Conservation (phyloP, 2,113 vertebrate genomes). For the Channa argus region DNA sequence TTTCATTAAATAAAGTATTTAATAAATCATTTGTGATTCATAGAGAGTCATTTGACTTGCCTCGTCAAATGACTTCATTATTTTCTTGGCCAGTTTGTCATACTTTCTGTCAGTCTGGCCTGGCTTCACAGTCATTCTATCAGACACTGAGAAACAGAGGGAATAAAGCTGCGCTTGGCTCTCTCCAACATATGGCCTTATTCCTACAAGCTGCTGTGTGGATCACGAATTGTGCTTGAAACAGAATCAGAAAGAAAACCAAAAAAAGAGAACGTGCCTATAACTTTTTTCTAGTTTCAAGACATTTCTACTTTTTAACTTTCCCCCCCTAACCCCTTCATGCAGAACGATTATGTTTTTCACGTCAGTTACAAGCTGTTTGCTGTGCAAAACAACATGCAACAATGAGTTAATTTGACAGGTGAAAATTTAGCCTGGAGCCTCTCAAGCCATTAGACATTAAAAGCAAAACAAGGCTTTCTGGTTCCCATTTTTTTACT, state of each 20-base stretch:
- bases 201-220: not conserved
- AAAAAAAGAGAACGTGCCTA: not conserved
- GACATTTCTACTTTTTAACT: no score
- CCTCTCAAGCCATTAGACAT: conserved; percentile 20
- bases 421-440: conserved; percentile 2
- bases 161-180: not conserved
- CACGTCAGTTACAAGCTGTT: conserved; percentile 1
- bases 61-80: conserved; percentile 8
- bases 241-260: not conserved
- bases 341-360: not conserved
- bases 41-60: no score
- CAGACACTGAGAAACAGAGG: not conserved
- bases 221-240: not conserved
- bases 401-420: conserved; percentile 20
- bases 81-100: conserved; percentile 14
- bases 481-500: conserved; percentile 1
- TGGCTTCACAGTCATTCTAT: not conserved
- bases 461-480: conserved; percentile 14
- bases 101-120: not conserved
- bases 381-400: conserved; percentile 10
- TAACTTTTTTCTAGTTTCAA: no score
- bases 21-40: conserved; percentile 27
- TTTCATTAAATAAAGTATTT: conserved; percentile 18
- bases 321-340: no score
- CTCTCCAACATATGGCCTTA: not conserved